A percentile compares a stretch with the other conserved stretches of the same genome.
phyloP scores from a whole-genome alignment of 2,888 invertebrate genomes.

The Tanypteryx hageni region DNA sequence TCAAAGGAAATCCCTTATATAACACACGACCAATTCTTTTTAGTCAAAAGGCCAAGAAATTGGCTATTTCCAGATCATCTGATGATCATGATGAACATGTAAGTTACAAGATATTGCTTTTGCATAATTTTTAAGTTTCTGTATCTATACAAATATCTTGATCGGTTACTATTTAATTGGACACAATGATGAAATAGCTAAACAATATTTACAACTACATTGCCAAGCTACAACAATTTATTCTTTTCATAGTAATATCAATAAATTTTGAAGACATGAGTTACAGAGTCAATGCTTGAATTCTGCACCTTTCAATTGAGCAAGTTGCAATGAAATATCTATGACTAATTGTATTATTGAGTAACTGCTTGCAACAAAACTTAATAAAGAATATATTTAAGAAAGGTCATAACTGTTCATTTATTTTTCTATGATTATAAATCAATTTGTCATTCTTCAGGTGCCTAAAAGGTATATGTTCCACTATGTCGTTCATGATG shows the following conservation, averaged over 20 bases:
- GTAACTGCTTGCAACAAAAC: too few species aligned
- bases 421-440: background rate
- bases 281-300: too few species aligned
- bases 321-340: too few species aligned
- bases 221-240: too few species aligned
- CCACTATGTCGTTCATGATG: constrained; percentile 80
- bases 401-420: background rate
- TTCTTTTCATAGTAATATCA: too few species aligned
- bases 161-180: too few species aligned
- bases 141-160: too few species aligned
- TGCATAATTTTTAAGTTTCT: too few species aligned
- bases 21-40: constrained; percentile 34
- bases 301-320: too few species aligned
- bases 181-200: too few species aligned
- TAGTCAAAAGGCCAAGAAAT: constrained; percentile 26
- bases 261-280: too few species aligned
- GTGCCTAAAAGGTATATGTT: constrained; percentile 79
- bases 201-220: too few species aligned
- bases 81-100: constrained; percentile 32
- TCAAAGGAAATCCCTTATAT: background rate
- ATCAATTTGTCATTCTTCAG: constrained; percentile 69
- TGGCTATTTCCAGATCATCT: constrained; percentile 11
- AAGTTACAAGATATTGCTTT: background rate
- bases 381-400: background rate
- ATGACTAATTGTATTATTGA: background rate